Evolutionary conservation across 2,113 vertebrate genomes (phyloP).

Genomic region (cattle (Bos taurus)): ARS-UCD2.0 NC_037333.1:75364501-75365000

Average conservation of each 20-base stretch:
- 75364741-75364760: background rate
- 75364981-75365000: background rate
- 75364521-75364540: background rate
- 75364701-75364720: background rate
- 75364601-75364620: background rate
- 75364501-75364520: background rate
- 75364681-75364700: background rate
- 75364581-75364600: background rate
- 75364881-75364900: background rate
- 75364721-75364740: rapidly evolving
- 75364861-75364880: background rate
- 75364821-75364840: background rate
- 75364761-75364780: background rate
- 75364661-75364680: background rate
- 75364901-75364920: rapidly evolving
- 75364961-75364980: background rate
- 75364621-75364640: background rate
- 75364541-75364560: background rate
- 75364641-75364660: background rate
- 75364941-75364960: background rate
- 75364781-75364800: background rate
- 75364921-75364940: background rate
- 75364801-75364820: background rate
- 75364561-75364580: background rate
- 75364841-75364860: background rate